Base-by-base conservation (phyloP, 2,888 invertebrate genomes). In the Sinohyriopsis cumingii region DNA sequence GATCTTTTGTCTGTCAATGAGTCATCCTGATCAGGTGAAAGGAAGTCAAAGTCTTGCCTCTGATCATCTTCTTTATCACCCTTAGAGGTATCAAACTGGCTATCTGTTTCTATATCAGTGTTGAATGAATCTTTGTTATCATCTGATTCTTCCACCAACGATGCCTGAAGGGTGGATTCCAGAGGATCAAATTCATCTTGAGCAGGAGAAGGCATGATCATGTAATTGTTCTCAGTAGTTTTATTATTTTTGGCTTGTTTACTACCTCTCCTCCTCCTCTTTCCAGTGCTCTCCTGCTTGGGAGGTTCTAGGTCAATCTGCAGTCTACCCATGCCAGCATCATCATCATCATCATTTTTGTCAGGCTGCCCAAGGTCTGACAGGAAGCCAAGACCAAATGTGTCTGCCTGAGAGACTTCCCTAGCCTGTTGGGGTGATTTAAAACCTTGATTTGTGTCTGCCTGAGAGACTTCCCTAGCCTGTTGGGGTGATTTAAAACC, bases 281-380 rank as follows among this genome's bases (percentile, higher is more conserved):
- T 71, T 55, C 72, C 69, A 66, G 75, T 75, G 1, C 68, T 59
- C 59, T 75, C 77, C 59, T 73, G 77, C 45, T 73, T 76, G 15
- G 77, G 80, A 33, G 76, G 75, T 60, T 77, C 77, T 68, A 74
- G 70, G 45, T 76, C 80, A 63, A 80, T 80, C 9, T 80, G 80
- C 24, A 80, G 63, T 59, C 73, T 63, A 20, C 68, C 71, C 59
- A 59, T 45, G 15, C 45, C 77, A 68, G 75, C 79, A 71, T 77
- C 79, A 68, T 75, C 75, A 67, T 79, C 79, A 69, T 78, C 76
- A 57, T 73, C 72, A 61, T 75, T 71, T 20, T 72, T 71, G 64
- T 73, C 67, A 64, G 69, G 64, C 55, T 70, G 63, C 45, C 45
- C 45, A 45, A 45, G 45, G 45, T 45, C 15, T 15, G 45, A 45